Evolutionary conservation across 2,113 vertebrate genomes (phyloP), one percentile per base, ranked within the genome.

Genomic region (Actenoides hombroni): DNA sequence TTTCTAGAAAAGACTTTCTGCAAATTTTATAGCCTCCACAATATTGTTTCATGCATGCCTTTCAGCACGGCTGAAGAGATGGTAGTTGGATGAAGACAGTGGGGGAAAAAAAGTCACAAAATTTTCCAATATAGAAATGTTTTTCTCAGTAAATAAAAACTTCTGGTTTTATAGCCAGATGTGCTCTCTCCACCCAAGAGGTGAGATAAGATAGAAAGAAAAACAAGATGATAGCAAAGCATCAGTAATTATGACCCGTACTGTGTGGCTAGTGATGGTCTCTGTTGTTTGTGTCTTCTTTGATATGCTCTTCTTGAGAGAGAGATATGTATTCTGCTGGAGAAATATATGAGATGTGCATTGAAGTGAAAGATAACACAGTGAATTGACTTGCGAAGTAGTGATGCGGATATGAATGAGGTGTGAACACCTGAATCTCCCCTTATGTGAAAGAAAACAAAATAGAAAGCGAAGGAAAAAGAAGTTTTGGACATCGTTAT

Each of bases 291-390:
- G 2, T 35, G 86, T 95, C 88, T 54, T 21, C 17, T 83, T 94
- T 91, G 35, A 90, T 88, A 25, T 21, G 8, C 35, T 86, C 35
- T 74, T 51, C 20, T 86, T 90, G 92, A 86, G 37, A 86, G 13
- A 23, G 48, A 90, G 61, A 35, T 92, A 25, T 82, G 33, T 69
- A 74, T 96, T 94, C 84, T 92, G 17, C 48, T 75, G 71, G 80
- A 69, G 70, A 79, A 95, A 96, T 80, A 57, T 10, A 86, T 74
- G 28, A 95, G 40, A 51, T 63, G 81, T 91, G 53, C 81, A 92
- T 5, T 91, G 83, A 95, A 86, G 78, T 97, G 94, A 92, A 95
- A 97, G 94, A 93, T 88, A 97, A 92, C 75, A 80, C 25, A 76
- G 33, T 75, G 29, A 95, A 96, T 86, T 96, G 63, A 70, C 86